These are phyloP conservation scores for Equus przewalskii DNA, from an alignment of 2,113 vertebrate species.

Conservation along the genomic window DNA sequence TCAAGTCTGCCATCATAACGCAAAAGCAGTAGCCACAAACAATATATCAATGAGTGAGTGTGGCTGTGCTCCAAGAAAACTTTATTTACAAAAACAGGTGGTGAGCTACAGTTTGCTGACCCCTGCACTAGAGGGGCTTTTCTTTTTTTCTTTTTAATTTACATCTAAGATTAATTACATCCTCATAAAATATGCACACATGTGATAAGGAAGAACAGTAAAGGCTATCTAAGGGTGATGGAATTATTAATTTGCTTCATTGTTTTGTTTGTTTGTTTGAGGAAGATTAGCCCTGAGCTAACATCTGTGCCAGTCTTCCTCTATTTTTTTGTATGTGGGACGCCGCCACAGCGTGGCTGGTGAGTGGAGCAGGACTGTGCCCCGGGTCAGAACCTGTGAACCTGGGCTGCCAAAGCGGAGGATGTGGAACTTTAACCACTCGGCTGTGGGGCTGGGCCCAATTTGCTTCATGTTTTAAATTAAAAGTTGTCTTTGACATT, in stretches of 20 bases:
- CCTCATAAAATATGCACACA: background rate
- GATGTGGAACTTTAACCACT: no score
- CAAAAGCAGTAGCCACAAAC: background rate
- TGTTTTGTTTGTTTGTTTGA: no score
- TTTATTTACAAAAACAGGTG: background rate
- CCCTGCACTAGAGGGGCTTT: background rate
- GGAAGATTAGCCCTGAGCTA: no score
- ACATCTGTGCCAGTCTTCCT: no score
- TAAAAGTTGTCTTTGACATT: background rate
- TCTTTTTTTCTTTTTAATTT: background rate
- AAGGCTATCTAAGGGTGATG: background rate
- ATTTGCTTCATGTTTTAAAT: background rate
- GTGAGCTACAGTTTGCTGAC: background rate
- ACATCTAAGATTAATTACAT: background rate
- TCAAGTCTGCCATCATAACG: background rate
- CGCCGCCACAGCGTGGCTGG: no score
- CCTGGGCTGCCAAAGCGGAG: no score
- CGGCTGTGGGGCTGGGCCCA: no score
- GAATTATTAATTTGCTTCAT: background rate
- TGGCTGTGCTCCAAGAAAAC: conserved; percentile 1
- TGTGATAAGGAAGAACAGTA: background rate
- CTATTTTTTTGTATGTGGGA: no score
- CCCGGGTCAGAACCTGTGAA: no score
- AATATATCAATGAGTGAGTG: background rate
- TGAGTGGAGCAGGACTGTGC: no score